phyloP scores from a whole-genome alignment of 2,888 invertebrate genomes.

The Euproctis similis region DNA sequence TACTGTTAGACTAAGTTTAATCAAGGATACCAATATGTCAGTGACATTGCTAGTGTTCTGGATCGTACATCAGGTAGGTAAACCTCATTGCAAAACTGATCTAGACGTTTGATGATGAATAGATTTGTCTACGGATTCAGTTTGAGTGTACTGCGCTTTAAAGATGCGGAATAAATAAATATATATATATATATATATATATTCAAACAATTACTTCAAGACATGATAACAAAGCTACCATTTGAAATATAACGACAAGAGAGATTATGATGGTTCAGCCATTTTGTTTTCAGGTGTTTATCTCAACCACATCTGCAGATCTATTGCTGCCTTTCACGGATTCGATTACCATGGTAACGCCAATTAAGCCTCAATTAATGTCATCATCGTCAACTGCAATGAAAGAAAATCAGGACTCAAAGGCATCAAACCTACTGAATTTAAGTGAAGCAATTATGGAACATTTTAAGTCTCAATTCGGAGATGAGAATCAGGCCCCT shows the following conservation, averaged over 20 bases:
- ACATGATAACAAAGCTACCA: no score
- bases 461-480: constrained; percentile 2
- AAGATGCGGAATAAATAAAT: no score
- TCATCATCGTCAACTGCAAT: neutral
- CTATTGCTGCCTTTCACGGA: constrained; percentile 4
- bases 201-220: no score
- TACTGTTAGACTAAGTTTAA: no score
- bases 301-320: constrained; percentile 2
- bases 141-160: no score
- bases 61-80: constrained; percentile 12
- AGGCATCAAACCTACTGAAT: neutral
- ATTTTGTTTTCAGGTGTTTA: constrained; percentile 8
- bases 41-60: constrained; percentile 2
- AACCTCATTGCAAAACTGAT: no score
- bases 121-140: no score
- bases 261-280: neutral
- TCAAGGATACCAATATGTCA: constrained; percentile 12
- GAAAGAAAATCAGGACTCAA: neutral
- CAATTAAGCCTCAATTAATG: constrained; percentile 8
- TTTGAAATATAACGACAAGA: no score
- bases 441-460: constrained; percentile 2
- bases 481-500: neutral
- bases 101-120: no score
- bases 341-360: constrained; percentile 7
- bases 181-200: no score